A percentile compares a stretch with the other conserved stretches of the same genome.
Evolutionary conservation across 2,797 vertebrate genomes (phyloP).

Genomic region (Phrynocephalus forsythii): DNA sequence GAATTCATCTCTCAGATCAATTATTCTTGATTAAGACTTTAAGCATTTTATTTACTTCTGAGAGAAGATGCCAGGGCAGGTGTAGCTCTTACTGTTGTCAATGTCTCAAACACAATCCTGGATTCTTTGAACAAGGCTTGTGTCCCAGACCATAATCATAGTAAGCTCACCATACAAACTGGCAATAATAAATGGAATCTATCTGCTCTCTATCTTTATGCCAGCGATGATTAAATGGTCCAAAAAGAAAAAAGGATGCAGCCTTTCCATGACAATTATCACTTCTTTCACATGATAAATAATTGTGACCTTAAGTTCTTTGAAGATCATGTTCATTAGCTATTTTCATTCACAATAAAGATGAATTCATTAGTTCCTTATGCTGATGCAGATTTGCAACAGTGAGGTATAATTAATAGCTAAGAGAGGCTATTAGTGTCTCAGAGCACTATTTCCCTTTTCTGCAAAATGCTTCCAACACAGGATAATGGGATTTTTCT

Average conservation of each 20-base stretch:
- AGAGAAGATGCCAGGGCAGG: background rate
- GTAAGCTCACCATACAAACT: slow-evolving; percentile 22
- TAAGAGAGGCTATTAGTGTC: slow-evolving; percentile 63
- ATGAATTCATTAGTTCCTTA: slow-evolving; percentile 66
- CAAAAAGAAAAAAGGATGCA: slow-evolving; percentile 1
- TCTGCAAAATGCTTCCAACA: slow-evolving; percentile 60
- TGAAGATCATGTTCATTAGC: slow-evolving; percentile 46
- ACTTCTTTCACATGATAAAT: slow-evolving; percentile 39
- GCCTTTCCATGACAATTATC: slow-evolving; percentile 13
- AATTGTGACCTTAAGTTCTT: slow-evolving; percentile 47
- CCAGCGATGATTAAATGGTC: slow-evolving; percentile 10
- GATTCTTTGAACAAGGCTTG: slow-evolving; percentile 5
- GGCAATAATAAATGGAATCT: background rate
- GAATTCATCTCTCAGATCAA: background rate
- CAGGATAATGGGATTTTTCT: slow-evolving; percentile 42
- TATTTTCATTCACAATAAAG: slow-evolving; percentile 58
- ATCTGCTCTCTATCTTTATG: background rate
- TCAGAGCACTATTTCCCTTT: slow-evolving; percentile 58
- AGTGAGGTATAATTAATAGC: slow-evolving; percentile 69
- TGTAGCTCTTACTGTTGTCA: background rate
- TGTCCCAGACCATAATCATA: slow-evolving; percentile 19
- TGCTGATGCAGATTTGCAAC: slow-evolving; percentile 63
- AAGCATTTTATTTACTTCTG: slow-evolving; percentile 7
- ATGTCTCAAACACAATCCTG: background rate
- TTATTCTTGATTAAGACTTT: background rate